Conservation (phyloP, 2,888 invertebrate genomes). For the Ormyrus rosae region DNA sequence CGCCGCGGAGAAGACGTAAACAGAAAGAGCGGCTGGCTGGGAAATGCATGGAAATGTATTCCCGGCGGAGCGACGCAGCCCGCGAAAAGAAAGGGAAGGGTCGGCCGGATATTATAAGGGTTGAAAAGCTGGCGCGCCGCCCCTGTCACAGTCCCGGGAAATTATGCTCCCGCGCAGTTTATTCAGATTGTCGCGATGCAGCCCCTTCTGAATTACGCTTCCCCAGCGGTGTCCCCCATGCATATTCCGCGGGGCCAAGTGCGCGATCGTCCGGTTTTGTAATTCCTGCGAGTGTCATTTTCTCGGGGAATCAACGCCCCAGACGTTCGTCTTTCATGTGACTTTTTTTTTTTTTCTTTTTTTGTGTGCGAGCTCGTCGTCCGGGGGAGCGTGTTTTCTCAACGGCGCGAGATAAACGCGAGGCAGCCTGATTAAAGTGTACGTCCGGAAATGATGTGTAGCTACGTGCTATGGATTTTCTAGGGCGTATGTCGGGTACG, state of each 20-base stretch:
- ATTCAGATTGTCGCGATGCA: slow-evolving; percentile 64
- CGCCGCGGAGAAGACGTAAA: slow-evolving; percentile 43
- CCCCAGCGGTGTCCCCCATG: slow-evolving; percentile 57
- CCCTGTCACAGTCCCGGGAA: slow-evolving; percentile 69
- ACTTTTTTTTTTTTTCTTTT: not conserved
- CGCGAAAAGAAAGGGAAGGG: slow-evolving; percentile 57
- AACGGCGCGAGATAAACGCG: slow-evolving; percentile 25
- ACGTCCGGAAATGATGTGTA: not conserved
- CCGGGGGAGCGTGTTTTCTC: not conserved
- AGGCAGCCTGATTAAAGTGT: not conserved
- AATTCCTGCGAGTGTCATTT: slow-evolving; percentile 61
- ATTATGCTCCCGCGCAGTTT: slow-evolving; percentile 70
- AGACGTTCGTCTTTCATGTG: slow-evolving; percentile 17
- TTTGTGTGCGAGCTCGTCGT: not conserved
- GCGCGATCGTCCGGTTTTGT: slow-evolving; percentile 56
- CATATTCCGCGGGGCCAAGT: slow-evolving; percentile 61
- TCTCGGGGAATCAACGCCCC: slow-evolving; percentile 43
- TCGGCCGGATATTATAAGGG: slow-evolving; percentile 73
- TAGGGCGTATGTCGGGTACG: too few species aligned
- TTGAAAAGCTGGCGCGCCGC: slow-evolving; percentile 71
- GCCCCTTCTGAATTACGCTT: slow-evolving; percentile 62
- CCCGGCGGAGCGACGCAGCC: slow-evolving; percentile 58
- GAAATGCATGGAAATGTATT: slow-evolving; percentile 76
- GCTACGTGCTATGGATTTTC: too few species aligned
- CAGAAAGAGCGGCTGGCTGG: slow-evolving; percentile 61